Evolutionary conservation across 2,113 vertebrate genomes (phyloP).

Genomic region (Hyperoodon ampullatus): DNA sequence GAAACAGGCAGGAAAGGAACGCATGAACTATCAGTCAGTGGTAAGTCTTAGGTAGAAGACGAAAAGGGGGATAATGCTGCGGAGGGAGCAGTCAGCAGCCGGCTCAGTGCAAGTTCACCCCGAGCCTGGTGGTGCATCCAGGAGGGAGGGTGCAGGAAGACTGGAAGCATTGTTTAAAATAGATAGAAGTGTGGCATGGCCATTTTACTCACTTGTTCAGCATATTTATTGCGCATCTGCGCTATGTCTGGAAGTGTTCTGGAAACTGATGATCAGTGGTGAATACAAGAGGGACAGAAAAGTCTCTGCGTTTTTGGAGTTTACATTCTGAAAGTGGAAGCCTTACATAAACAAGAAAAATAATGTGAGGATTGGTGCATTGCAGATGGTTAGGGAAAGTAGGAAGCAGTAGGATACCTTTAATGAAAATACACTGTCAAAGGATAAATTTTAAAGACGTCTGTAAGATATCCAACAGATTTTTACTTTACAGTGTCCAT

Average conservation of each 20-base stretch:
- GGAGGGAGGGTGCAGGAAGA: neutral
- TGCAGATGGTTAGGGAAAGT: neutral
- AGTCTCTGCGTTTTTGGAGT: neutral
- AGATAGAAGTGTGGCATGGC: neutral
- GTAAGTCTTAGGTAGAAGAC: neutral
- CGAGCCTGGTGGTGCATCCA: neutral
- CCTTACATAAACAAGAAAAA: neutral
- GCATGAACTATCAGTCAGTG: accelerated
- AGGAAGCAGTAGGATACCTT: neutral
- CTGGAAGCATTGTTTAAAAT: accelerated
- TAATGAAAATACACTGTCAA: neutral
- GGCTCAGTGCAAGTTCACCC: accelerated
- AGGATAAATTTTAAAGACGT: neutral
- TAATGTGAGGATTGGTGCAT: neutral
- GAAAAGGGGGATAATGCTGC: neutral
- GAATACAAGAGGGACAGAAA: neutral
- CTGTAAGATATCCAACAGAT: neutral
- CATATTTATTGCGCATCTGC: neutral
- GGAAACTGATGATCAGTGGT: neutral
- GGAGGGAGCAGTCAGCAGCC: neutral
- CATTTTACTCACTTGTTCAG: neutral
- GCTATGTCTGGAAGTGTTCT: neutral
- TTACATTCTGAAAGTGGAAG: neutral
- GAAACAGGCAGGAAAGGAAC: neutral
- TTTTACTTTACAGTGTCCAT: neutral